Conservation (phyloP, 2,888 invertebrate species). For the Malthinus flaveolus region DNA sequence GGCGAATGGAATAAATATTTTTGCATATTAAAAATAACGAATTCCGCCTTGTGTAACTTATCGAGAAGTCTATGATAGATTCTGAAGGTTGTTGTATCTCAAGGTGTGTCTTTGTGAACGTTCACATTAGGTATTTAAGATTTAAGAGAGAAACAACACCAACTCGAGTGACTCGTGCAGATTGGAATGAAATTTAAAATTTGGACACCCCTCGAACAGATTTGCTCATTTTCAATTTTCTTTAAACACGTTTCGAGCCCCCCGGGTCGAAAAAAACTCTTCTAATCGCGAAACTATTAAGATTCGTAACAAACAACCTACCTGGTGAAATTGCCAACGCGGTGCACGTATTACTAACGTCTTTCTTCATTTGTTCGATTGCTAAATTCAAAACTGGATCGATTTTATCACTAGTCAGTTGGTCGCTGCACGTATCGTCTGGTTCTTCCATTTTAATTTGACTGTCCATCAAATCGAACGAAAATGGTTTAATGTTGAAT, state of each 20-base stretch:
- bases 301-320: conserved; percentile 55
- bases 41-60: conserved; percentile 30
- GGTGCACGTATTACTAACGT: conserved; percentile 82
- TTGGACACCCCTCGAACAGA: too few species aligned
- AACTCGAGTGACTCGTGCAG: neutral
- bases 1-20: conserved; percentile 30
- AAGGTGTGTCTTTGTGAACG: conserved; percentile 19
- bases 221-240: too few species aligned
- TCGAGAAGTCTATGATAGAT: conserved; percentile 18
- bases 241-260: too few species aligned
- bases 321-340: conserved; percentile 87
- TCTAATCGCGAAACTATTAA: too few species aligned
- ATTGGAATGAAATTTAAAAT: neutral
- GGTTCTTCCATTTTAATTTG: conserved; percentile 70
- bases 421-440: conserved; percentile 57
- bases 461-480: conserved; percentile 61
- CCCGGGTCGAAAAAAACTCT: neutral
- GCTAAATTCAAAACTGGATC: conserved; percentile 84
- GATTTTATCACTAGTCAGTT: conserved; percentile 73
- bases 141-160: neutral
- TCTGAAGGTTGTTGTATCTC: conserved; percentile 22
- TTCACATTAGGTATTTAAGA: neutral
- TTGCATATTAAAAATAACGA: conserved; percentile 29
- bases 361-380: conserved; percentile 83
- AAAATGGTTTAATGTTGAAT: conserved; percentile 79